Base-by-base conservation (phyloP, 1,140 invertebrate species). In the Micrasema minimum region DNA sequence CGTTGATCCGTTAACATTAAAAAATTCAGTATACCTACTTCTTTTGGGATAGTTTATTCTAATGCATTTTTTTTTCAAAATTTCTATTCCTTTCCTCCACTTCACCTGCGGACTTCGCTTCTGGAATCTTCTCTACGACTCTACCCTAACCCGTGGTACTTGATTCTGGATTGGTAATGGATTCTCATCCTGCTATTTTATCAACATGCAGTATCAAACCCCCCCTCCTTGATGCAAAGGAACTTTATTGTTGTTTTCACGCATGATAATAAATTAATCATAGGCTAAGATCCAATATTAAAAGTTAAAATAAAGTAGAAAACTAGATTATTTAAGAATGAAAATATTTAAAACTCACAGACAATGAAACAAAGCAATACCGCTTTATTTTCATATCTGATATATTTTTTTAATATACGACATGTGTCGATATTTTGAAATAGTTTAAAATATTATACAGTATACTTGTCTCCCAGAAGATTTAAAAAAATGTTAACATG, bases 31-130 rank as follows among this genome's bases (percentile, higher is more conserved):
- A n/a, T n/a, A n/a, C n/a, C n/a, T n/a, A n/a, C n/a, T n/a, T n/a
- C n/a, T n/a, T n/a, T n/a, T n/a, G n/a, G n/a, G n/a, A n/a, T n/a
- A n/a, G n/a, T n/a, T n/a, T 5, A 38, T 20, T 11, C 35, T 59
- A 59, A 59, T 41, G 9, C n/a, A 22, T 59, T 41, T 59, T 59
- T 41, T 59, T 2, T 55, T 20, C n/a, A 59, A 38, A 18, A 12
- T 59, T 59, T 59, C 55, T 43, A 59, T 59, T 59, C 55, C 18
- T 59, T 20, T 35, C 6, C 12, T 59, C 55, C 7, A 31, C 26
- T 31, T 59, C 53, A 5, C 6, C 53, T 43, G 4, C 55, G 55
- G 1, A 38, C 55, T 20, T 22, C 55, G 16, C 55, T 41, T 2
- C 55, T 41, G 55, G 18, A 23, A 14, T 35, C n/a, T 26, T 35